These are phyloP conservation scores for Rhinella marina DNA, from an alignment of 2,797 vertebrate genomes.

Conservation along the genomic window DNA sequence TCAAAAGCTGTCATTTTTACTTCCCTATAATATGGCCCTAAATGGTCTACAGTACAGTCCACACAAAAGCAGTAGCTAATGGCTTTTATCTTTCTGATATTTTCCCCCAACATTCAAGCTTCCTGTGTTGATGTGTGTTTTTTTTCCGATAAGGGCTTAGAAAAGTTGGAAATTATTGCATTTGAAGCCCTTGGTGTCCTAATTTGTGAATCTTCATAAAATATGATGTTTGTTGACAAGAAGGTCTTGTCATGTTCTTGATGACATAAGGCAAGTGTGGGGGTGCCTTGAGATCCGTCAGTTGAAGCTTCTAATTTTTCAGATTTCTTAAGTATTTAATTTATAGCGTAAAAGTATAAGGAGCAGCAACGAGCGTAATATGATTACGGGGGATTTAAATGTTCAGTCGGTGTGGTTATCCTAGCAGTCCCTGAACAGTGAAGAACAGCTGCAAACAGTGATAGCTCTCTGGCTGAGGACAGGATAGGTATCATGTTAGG, in stretches of 20 bases:
- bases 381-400: slow-evolving; percentile 28
- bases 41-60: neutral
- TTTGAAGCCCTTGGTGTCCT: neutral
- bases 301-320: neutral
- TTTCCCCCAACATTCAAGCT: too few species aligned
- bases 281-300: neutral
- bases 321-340: neutral
- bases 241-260: neutral
- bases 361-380: neutral
- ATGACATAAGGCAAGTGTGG: neutral
- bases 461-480: slow-evolving; percentile 18
- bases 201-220: neutral
- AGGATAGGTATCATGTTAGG: slow-evolving; percentile 36
- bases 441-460: slow-evolving; percentile 42
- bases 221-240: neutral
- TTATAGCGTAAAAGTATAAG: slow-evolving; percentile 10
- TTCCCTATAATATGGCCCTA: neutral
- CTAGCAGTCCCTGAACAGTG: slow-evolving; percentile 13
- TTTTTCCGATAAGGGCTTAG: too few species aligned
- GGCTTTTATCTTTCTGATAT: neutral
- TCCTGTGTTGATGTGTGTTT: too few species aligned
- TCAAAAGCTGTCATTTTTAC: neutral
- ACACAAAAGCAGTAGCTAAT: neutral
- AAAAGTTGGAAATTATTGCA: too few species aligned
- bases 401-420: slow-evolving; percentile 3